Percentiles rank a stretch among this genome's conserved stretches.
These are phyloP conservation scores for Andrena praecox DNA, from an alignment of 2,888 invertebrate species.

Conservation along the genomic window DNA sequence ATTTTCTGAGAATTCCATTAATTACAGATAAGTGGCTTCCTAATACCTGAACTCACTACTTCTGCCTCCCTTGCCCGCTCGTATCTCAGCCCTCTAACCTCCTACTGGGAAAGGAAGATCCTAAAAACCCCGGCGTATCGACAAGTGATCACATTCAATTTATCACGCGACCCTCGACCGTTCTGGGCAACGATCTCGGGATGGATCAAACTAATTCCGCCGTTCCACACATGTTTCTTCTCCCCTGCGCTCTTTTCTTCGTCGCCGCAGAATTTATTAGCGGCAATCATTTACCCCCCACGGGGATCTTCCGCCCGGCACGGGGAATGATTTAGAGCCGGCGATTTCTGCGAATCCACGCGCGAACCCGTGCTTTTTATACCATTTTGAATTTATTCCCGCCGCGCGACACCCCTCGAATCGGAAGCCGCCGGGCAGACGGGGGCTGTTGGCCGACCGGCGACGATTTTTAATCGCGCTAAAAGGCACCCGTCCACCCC, in stretches of 20 bases:
- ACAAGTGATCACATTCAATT: constrained; percentile 57
- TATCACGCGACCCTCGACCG: constrained; percentile 17
- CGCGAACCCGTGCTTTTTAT: constrained; percentile 46
- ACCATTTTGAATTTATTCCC: constrained; percentile 74
- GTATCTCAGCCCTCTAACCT: background rate
- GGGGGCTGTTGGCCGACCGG: background rate
- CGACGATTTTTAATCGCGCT: constrained; percentile 26
- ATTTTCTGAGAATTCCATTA: background rate
- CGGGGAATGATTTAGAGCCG: constrained; percentile 51
- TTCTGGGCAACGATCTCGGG: constrained; percentile 31
- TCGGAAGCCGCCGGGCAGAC: constrained; percentile 18
- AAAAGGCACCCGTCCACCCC: constrained; percentile 26
- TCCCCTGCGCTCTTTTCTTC: constrained; percentile 14
- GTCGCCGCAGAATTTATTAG: constrained; percentile 64
- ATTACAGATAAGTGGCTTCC: background rate
- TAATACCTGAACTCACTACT: too few species aligned
- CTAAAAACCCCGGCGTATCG: background rate
- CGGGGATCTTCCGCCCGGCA: constrained; percentile 47
- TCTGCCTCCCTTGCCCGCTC: background rate
- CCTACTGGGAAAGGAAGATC: background rate
- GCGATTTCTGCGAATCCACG: constrained; percentile 60
- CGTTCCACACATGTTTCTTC: constrained; percentile 23
- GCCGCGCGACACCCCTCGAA: constrained; percentile 33
- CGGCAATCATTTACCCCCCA: constrained; percentile 60
- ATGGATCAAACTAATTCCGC: constrained; percentile 42